Evolutionary conservation across 2,797 vertebrate species (phyloP).

Genomic region (Petrocephalus schoutedeni): DNA sequence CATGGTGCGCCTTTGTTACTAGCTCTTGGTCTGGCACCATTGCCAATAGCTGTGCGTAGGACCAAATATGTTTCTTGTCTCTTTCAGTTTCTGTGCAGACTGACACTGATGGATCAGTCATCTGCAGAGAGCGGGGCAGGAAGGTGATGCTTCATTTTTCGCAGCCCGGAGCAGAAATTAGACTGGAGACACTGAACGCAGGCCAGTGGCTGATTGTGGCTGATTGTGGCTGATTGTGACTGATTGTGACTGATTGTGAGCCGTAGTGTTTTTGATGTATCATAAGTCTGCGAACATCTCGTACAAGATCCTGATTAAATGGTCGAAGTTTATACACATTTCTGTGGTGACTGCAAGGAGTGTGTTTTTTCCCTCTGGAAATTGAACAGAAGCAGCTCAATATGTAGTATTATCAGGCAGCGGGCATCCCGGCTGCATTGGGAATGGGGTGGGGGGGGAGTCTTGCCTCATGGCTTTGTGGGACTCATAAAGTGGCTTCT

Average conservation of each 20-base stretch:
- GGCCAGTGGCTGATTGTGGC: constrained; percentile 48
- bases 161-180: constrained; percentile 38
- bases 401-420: not conserved
- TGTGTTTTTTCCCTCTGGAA: not conserved
- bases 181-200: constrained; percentile 22
- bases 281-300: constrained; percentile 3
- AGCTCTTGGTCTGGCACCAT: not conserved
- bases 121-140: constrained; percentile 32
- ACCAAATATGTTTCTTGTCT: constrained; percentile 51
- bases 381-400: not conserved
- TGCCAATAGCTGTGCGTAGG: constrained; percentile 38
- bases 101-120: constrained; percentile 62
- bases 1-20: not conserved
- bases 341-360: not conserved
- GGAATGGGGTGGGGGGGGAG: no score
- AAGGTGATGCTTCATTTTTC: constrained; percentile 35
- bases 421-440: not conserved
- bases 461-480: not conserved
- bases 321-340: not conserved
- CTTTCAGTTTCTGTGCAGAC: constrained; percentile 47
- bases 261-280: constrained; percentile 46
- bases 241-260: constrained; percentile 44
- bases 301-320: not conserved
- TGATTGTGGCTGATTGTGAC: constrained; percentile 21
- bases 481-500: not conserved